Percentiles rank a stretch among this genome's conserved stretches.
Conservation (phyloP, 2,888 invertebrate genomes). For the Rhingia rostrata region DNA sequence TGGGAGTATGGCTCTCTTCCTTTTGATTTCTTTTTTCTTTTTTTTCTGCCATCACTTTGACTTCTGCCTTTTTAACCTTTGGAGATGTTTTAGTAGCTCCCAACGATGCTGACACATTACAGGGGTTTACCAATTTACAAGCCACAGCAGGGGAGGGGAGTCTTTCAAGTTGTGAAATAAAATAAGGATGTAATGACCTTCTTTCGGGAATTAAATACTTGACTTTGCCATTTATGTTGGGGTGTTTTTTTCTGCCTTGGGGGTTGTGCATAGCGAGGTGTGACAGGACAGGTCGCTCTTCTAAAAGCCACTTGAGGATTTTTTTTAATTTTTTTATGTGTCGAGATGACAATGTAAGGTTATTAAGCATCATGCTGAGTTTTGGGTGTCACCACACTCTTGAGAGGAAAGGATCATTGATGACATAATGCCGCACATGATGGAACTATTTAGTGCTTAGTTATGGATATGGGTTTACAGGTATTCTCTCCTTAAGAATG, state of each 20-base stretch:
- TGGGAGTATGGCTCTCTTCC: slow-evolving; percentile 34
- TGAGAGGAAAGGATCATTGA: slow-evolving; percentile 23
- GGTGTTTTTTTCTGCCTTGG: background rate
- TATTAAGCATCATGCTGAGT: slow-evolving; percentile 44
- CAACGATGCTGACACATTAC: slow-evolving; percentile 48
- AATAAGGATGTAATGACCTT: slow-evolving; percentile 70
- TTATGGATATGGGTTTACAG: slow-evolving; percentile 37
- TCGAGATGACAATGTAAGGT: slow-evolving; percentile 60
- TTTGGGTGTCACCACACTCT: slow-evolving; percentile 5
- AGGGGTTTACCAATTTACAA: slow-evolving; percentile 36
- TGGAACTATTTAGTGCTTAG: slow-evolving; percentile 20
- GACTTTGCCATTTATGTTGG: slow-evolving; percentile 54
- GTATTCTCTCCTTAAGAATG: background rate
- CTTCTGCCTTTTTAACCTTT: slow-evolving; percentile 69
- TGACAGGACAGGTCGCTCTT: background rate
- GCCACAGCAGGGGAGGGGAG: background rate
- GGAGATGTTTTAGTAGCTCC: slow-evolving; percentile 47
- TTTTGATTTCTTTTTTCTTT: slow-evolving; percentile 25
- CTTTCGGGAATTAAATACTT: slow-evolving; percentile 70
- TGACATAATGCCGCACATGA: slow-evolving; percentile 21
- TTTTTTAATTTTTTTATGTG: slow-evolving; percentile 59
- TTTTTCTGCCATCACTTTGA: slow-evolving; percentile 63
- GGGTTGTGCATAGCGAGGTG: background rate
- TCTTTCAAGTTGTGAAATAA: slow-evolving; percentile 20
- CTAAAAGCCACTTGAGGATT: slow-evolving; percentile 40